Evolutionary conservation across 1,140 invertebrate genomes (phyloP).

Genomic region (Drosophila lacteicornis): DNA sequence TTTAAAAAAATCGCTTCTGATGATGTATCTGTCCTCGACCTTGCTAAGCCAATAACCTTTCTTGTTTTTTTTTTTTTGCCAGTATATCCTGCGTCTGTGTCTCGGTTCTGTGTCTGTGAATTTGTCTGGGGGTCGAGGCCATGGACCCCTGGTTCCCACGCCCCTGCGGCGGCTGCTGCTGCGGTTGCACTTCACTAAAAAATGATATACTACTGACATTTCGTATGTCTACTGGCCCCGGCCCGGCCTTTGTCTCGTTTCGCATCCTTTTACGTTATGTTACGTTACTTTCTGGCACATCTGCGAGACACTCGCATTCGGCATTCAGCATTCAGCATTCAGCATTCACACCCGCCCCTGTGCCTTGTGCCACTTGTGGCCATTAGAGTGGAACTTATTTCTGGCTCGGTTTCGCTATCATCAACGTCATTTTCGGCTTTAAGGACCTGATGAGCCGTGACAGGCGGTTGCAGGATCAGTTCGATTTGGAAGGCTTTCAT

Average conservation of each 20-base stretch:
- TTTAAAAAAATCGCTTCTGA: too few relatives aligned
- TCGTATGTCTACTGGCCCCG: slow-evolving; percentile 37
- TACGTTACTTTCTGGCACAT: slow-evolving; percentile 30
- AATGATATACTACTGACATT: slow-evolving; percentile 72
- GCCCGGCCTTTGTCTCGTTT: slow-evolving; percentile 18
- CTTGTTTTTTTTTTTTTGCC: neutral
- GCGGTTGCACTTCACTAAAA: slow-evolving; percentile 71
- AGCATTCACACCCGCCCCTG: slow-evolving; percentile 30
- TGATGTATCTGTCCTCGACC: too few relatives aligned
- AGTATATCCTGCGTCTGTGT: neutral
- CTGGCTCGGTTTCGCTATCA: neutral
- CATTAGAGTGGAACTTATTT: slow-evolving; percentile 61
- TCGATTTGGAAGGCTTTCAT: slow-evolving; percentile 5
- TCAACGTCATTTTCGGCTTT: slow-evolving; percentile 18
- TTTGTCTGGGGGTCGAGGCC: slow-evolving; percentile 40
- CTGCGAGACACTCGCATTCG: slow-evolving; percentile 28
- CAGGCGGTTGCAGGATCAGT: slow-evolving; percentile 14
- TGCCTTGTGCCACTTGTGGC: slow-evolving; percentile 48
- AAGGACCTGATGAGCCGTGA: slow-evolving; percentile 32
- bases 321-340: slow-evolving; percentile 7
- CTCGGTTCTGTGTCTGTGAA: slow-evolving; percentile 7
- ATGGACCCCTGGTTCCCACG: neutral
- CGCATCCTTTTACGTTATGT: slow-evolving; percentile 20
- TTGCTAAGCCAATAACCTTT: too few relatives aligned
- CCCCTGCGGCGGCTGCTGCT: slow-evolving; percentile 30